Conservation (phyloP, 2,797 vertebrate genomes). For the Phalanger gymnotis region DNA sequence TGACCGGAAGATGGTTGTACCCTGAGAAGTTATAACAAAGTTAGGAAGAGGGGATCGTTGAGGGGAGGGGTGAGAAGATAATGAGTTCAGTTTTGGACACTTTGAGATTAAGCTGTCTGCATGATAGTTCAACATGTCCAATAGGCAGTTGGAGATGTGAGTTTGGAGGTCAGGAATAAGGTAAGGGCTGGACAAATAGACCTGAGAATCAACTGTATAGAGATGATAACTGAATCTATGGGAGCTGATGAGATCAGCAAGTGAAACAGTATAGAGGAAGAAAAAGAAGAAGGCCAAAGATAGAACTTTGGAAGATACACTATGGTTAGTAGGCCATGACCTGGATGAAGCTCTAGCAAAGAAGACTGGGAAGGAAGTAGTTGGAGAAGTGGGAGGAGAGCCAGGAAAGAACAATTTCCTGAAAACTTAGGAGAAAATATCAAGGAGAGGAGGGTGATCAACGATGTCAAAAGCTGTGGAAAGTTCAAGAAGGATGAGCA, state of each 20-base stretch:
- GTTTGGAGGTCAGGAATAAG: not conserved
- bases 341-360: not conserved
- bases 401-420: not conserved
- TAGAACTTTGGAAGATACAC: not conserved
- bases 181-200: not conserved
- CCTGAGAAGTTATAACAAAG: not conserved
- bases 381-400: not conserved
- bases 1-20: not conserved
- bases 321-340: not conserved
- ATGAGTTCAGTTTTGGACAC: not conserved
- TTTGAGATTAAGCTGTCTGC: not conserved
- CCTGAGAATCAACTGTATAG: not conserved
- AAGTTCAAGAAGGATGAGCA: not conserved
- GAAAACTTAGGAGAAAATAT: not conserved
- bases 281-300: not conserved
- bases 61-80: not conserved
- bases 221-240: not conserved
- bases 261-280: not conserved
- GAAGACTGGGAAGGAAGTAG: not conserved
- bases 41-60: not conserved
- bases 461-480: not conserved
- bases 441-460: not conserved
- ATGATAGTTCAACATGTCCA: not conserved
- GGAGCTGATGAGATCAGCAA: not conserved
- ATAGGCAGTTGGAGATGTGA: not conserved